Evolutionary conservation across 2,888 invertebrate genomes (phyloP).

Genomic region (Lamellibrachia satsuma): DNA sequence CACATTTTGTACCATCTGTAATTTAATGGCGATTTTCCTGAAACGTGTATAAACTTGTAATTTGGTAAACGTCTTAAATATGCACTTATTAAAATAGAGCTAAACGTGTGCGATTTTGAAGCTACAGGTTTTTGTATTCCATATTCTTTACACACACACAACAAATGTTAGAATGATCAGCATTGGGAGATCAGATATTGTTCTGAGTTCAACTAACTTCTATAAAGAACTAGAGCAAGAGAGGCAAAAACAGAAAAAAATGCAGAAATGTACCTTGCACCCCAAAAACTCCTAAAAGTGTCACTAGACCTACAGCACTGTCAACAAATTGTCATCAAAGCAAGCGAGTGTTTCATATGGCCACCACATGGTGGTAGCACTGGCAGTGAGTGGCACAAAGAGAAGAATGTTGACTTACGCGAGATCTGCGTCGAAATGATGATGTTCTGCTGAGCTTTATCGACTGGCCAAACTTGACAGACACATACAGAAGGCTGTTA

Average conservation of each 20-base stretch:
- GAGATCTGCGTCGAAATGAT: conserved; percentile 17
- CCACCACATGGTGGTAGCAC: neutral
- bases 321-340: neutral
- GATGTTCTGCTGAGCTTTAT: conserved; percentile 9
- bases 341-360: neutral
- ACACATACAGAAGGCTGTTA: neutral
- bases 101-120: too few species aligned
- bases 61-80: too few species aligned
- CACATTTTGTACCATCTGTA: too few species aligned
- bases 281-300: neutral
- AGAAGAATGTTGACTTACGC: conserved; percentile 8
- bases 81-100: too few species aligned
- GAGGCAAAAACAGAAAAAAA: neutral
- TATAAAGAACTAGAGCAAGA: neutral
- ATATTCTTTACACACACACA: too few species aligned
- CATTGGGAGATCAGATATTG: neutral
- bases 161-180: too few species aligned
- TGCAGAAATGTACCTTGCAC: neutral
- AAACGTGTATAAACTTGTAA: too few species aligned
- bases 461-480: conserved; percentile 11
- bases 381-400: neutral
- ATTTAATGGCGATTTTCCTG: too few species aligned
- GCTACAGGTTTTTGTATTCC: too few species aligned
- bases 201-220: neutral
- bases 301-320: neutral